These are phyloP conservation scores for Chamaea fasciata DNA, from an alignment of 2,113 vertebrate genomes.

Conservation along the genomic window DNA sequence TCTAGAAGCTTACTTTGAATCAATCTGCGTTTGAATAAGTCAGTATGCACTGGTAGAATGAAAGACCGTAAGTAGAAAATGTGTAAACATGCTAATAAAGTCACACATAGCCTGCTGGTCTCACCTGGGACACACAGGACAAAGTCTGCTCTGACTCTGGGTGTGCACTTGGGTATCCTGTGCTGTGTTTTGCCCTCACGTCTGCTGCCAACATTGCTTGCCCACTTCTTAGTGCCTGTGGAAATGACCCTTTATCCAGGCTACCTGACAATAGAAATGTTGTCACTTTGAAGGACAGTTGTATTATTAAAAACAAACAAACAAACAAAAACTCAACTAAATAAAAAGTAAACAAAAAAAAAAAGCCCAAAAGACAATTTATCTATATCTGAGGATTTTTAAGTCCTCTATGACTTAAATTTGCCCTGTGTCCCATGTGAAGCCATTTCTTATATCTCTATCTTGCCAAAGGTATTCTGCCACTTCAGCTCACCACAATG, in stretches of 20 bases:
- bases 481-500: not conserved
- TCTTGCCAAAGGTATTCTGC: not conserved
- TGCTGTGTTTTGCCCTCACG: not conserved
- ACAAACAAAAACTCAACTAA: accelerated
- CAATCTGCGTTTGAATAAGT: not conserved
- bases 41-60: not conserved
- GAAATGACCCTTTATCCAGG: not conserved
- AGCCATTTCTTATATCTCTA: not conserved
- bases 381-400: not conserved
- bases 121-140: not conserved
- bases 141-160: not conserved
- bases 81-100: not conserved
- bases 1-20: not conserved
- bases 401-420: not conserved
- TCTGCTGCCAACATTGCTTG: accelerated
- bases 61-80: not conserved
- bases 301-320: not conserved
- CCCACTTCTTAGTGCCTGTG: not conserved
- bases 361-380: not conserved
- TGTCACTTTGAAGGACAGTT: not conserved
- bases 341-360: not conserved
- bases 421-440: not conserved
- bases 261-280: not conserved
- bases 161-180: accelerated
- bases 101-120: not conserved